Conservation (phyloP, 2,888 invertebrate genomes). For the Dromius quadrimaculatus region DNA sequence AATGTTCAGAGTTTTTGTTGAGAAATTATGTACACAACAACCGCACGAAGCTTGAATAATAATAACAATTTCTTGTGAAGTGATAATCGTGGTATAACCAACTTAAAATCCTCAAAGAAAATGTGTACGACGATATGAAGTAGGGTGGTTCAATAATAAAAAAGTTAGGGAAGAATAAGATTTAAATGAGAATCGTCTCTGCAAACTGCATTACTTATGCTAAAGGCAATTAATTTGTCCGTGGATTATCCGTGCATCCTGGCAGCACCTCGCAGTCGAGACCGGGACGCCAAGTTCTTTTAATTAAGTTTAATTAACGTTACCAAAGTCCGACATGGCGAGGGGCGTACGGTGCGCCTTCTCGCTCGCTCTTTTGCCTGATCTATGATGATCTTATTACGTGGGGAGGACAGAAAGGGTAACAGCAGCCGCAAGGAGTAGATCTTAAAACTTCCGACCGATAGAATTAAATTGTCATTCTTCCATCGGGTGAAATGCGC, state of each 20-base stretch:
- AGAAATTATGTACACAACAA: too few species aligned
- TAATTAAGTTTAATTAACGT: conserved; percentile 70
- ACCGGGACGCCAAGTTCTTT: conserved; percentile 65
- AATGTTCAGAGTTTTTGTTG: conserved; percentile 19
- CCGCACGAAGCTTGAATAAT: too few species aligned
- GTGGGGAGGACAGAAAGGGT: conserved; percentile 59
- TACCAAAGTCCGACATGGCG: conserved; percentile 67
- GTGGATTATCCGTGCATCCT: conserved; percentile 68
- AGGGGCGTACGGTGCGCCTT: conserved; percentile 55
- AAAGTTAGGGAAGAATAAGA: conserved; percentile 54
- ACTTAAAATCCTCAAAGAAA: conserved; percentile 46
- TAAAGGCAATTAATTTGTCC: conserved; percentile 68
- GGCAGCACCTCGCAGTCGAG: conserved; percentile 60
- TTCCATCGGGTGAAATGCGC: conserved; percentile 53
- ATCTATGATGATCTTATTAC: conserved; percentile 64
- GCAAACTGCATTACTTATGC: conserved; percentile 64
- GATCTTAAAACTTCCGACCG: conserved; percentile 62
- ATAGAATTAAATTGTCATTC: conserved; percentile 63
- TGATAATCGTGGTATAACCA: conserved; percentile 20
- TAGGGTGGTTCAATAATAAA: conserved; percentile 42
- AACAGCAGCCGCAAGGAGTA: conserved; percentile 59
- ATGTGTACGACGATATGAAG: neutral
- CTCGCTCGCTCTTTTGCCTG: conserved; percentile 54
- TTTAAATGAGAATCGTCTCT: conserved; percentile 56
- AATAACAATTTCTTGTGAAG: neutral